Evolutionary conservation across 2,888 invertebrate species (phyloP), one percentile per base, ranked within the genome.

Genomic region (Notodonta ziczac): DNA sequence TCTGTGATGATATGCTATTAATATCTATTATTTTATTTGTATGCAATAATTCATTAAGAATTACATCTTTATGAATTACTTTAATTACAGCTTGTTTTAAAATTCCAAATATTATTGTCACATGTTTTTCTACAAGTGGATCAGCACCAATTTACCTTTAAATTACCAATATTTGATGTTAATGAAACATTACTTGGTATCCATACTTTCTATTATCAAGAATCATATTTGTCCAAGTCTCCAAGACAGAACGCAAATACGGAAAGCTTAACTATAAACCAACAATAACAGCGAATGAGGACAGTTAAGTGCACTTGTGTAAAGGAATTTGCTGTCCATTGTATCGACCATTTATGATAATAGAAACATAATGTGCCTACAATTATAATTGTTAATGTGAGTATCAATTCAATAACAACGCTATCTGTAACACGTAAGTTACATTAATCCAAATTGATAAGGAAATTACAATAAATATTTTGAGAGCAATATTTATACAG

Each of bases 291-390:
- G 42, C 55, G 55, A 72, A 73, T 68, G 68, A 12, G 64, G 53
- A 56, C 73, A 70, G 56, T 52, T 51, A 63, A 68, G 62, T 51
- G 61, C 48, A 61, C 53, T 64, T 58, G 59, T 56, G 54, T 63
- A 42, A 61, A 65, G 60, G 54, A 66, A 67, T 73, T 59, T 39
- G 59, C 61, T 62, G 52, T 68, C 63, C 32, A 67, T 70, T 67
- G 68, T 64, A 60, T 56, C 48, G 14, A n/a, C 58, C 63, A 66
- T 65, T 72, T 50, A 60, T 57, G 73, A 70, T 66, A 70, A 61
- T 64, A 58, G 51, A 46, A 61, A 64, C 61, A 52, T 58, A 56
- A 58, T 42, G 42, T 42, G 67, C 67, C 62, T 51, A 58, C 44
- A 56, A 54, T 8, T 48, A 42, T 16, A 39, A 46, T 63, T 56